Evolutionary conservation across 2,888 invertebrate species (phyloP), one percentile per base, ranked within the genome.

Genomic region (Malthinus seriepunctatus): DNA sequence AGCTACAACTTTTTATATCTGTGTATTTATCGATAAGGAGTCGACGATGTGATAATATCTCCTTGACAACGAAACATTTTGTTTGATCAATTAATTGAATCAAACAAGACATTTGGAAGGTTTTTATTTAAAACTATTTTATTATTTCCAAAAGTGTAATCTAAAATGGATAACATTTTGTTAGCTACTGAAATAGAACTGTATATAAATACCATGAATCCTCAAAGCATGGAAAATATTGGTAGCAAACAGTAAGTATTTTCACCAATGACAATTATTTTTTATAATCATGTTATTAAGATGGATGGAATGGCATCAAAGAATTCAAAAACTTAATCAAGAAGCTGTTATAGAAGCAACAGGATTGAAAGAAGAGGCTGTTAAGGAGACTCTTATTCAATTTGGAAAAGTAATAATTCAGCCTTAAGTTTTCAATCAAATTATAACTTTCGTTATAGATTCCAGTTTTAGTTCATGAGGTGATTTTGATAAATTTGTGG

Each of bases 261-360:
- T 10, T 5, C 1, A 42, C 14, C n/a, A 23, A 23, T 3, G 23
- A 3, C 5, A 5, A 2, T 5, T 2, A 23, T 23, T 23, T 23
- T 23, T 23, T 2, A 2, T 23, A 23, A 23, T 12, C 23, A 8
- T 7, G 1, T 39, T 38, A 63, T 68, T 32, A 51, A 91, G 89
- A 51, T 93, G 93, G 93, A 79, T 91, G 45, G 89, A 91, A 67
- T 87, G 86, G 79, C 95, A 95, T 73, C 88, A 92, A 73, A 84
- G 89, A 69, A 75, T 95, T 7, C 90, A 94, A 71, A 91, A 93
- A 76, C 76, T 96, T 8, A 92, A 92, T 71, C 93, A 95, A 77
- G 93, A 95, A 80, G 93, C 93, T 1, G 85, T 91, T 39, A 76
- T 93, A 38, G 94, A 94, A 81, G 92, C 92, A 1, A 83, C 86